phyloP scores from a whole-genome alignment of 2,797 vertebrate genomes.

The Erpetoichthys calabaricus region DNA sequence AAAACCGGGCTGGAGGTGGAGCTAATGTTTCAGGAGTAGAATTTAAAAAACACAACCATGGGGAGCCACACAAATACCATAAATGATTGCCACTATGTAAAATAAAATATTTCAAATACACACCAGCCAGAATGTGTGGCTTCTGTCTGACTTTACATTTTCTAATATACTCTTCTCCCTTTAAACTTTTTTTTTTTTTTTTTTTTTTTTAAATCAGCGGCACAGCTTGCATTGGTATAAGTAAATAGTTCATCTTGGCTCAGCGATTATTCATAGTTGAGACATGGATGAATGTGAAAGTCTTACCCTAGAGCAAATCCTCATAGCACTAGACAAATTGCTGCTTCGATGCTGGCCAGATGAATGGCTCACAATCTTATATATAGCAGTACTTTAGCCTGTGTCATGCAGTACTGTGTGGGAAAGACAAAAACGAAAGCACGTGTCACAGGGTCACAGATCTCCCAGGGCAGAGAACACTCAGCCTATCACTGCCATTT shows the following conservation, averaged over 20 bases:
- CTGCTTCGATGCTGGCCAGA: slow-evolving; percentile 8
- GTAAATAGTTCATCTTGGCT: slow-evolving; percentile 33
- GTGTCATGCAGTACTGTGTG: slow-evolving; percentile 49
- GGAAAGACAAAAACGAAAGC: slow-evolving; percentile 55
- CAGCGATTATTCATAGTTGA: slow-evolving; percentile 38
- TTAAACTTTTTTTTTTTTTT: too few species aligned
- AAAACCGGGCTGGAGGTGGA: too few species aligned
- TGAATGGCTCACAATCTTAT: slow-evolving; percentile 12
- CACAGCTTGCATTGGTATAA: slow-evolving; percentile 33
- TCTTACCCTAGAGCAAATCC: slow-evolving; percentile 28
- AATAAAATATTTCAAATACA: too few species aligned
- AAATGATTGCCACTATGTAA: too few species aligned
- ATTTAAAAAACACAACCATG: too few species aligned
- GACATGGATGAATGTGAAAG: slow-evolving; percentile 29
- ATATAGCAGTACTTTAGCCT: slow-evolving; percentile 38
- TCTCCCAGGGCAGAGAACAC: slow-evolving; percentile 37
- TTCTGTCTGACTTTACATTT: too few species aligned
- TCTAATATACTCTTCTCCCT: too few species aligned
- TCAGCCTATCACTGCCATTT: too few species aligned
- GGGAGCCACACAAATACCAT: too few species aligned
- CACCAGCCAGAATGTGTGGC: too few species aligned
- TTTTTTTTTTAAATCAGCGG: slow-evolving; percentile 5
- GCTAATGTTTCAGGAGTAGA: too few species aligned
- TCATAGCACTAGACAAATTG: slow-evolving; percentile 20
- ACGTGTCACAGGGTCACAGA: slow-evolving; percentile 45